Base-by-base conservation (phyloP, 2,888 invertebrate species). In the Pheosia gnoma region DNA sequence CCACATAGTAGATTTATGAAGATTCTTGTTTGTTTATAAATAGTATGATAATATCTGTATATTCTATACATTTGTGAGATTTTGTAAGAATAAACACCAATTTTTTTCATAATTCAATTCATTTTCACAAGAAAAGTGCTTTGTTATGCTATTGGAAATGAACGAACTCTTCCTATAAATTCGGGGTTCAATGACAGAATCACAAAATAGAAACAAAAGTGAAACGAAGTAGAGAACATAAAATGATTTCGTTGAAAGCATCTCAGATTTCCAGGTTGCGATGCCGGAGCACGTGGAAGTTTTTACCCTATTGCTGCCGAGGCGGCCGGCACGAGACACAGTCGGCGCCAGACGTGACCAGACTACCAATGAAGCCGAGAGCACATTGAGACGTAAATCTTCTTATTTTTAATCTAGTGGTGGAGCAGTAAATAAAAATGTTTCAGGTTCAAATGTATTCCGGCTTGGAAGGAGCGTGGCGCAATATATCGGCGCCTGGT, bases 331-430 rank as follows among this genome's bases (percentile, higher is more conserved):
- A 81, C 82, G 78, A 82, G 80, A 79, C 80, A 80, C 75, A 77
- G 79, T 75, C 70, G 69, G 70, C 63, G 58, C 66, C 62, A 49
- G 71, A 87, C 89, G 90, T 90, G 89, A 84, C 84, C 68, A 57
- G 83, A 85, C 80, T 88, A 71, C 68, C 74, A 82, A 86, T 80
- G 79, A 80, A 75, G 60, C 61, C 61, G 65, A 78, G 71, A 72
- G 78, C 79, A 82, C 85, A 85, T 85, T 84, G 82, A 85, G 79
- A 85, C 76, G 75, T 82, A 82, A 81, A 84, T 83, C 83, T 79
- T 70, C 63, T 63, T 63, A 71, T 68, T 72, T 68, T 75, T 66
- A 68, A 74, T 71, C 68, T 67, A 71, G 61, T 61, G 59, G 55
- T 62, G 53, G n/a, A 56, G 62, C 59, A 68, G 67, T 73, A 75